These are phyloP conservation scores for Myrmophylax atrothorax DNA, from an alignment of 2,113 vertebrate genomes.

Conservation along the genomic window DNA sequence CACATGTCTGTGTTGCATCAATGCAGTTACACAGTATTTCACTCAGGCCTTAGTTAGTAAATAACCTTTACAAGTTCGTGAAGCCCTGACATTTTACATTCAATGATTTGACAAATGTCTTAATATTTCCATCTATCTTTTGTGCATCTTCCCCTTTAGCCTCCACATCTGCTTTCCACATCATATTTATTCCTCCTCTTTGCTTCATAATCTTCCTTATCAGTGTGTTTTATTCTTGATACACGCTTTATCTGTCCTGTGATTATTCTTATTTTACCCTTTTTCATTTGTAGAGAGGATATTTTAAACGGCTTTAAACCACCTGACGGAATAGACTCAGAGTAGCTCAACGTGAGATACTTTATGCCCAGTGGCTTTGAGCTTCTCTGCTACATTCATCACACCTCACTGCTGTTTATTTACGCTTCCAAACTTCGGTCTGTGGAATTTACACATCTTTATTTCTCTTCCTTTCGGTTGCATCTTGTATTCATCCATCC, in stretches of 20 bases:
- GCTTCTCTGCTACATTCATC: background rate
- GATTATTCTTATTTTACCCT: background rate
- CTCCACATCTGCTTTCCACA: background rate
- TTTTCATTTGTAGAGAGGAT: background rate
- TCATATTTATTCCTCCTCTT: slow-evolving; percentile 34
- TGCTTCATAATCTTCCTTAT: slow-evolving; percentile 17
- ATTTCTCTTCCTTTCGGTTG: background rate
- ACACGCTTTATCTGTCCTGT: background rate
- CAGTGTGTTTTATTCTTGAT: background rate
- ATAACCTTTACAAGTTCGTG: slow-evolving; percentile 29
- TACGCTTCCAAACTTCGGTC: background rate
- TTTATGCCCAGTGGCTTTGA: background rate
- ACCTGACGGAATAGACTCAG: background rate
- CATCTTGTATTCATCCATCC: background rate
- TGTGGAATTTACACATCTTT: background rate
- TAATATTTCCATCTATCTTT: slow-evolving; percentile 48
- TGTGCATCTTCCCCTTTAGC: background rate
- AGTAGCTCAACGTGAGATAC: background rate
- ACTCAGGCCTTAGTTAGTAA: slow-evolving; percentile 30
- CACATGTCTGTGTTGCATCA: background rate
- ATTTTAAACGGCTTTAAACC: background rate
- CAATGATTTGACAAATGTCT: slow-evolving; percentile 42
- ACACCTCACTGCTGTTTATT: background rate
- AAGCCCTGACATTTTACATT: slow-evolving; percentile 10
- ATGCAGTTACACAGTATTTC: background rate